Base-by-base conservation (phyloP, 2,113 vertebrate species). In the Macheiramphus alcinus region DNA sequence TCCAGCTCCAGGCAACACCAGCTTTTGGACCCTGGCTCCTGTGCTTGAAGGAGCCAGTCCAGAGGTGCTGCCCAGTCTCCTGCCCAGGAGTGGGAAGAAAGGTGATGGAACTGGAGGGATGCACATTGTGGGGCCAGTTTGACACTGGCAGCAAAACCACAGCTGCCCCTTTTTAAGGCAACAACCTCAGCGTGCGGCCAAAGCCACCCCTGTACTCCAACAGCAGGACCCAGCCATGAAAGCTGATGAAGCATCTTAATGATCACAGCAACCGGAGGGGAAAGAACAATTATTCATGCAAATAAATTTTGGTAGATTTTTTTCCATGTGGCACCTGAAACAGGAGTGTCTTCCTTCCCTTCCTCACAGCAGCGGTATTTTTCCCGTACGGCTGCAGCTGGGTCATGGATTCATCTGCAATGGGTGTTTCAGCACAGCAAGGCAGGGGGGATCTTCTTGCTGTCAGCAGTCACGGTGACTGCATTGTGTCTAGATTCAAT, bases 401-500 rank as follows among this genome's bases (percentile, higher is more conserved):
- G 75, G 67, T 47, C 3, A 1, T 2, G 0, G 68, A 75, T 91
- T 81, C 47, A 52, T 56, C 83, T 72, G 50, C 86, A 63, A 55
- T 15, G 45, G 34, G 40, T 71, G 65, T 53, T 56, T 93, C 90
- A 71, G 43, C 40, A 17, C 68, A 76, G 73, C 58, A 36, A 75
- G 21, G 25, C 52, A 68, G 58, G 18, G 85, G 63, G 86, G 65
- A 92, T 78, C 81, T 81, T 90, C 71, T 93, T 88, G 73, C 93
- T 94, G 90, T 91, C 92, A 94, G 88, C 88, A 78, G 88, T 94
- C 22, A 12, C 21, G 2, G 55, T 86, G 84, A 73, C 74, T 97
- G 92, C 66, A 91, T 97, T 96, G 93, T 91, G 90, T 84, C 84
- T 95, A 94, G 78, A 80, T 86, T 56, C 96, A 95, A 90, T 96